Percentiles rank a stretch among this genome's conserved stretches.
Evolutionary conservation across 2,113 vertebrate species (phyloP).

Genomic region (Puma concolor): DNA sequence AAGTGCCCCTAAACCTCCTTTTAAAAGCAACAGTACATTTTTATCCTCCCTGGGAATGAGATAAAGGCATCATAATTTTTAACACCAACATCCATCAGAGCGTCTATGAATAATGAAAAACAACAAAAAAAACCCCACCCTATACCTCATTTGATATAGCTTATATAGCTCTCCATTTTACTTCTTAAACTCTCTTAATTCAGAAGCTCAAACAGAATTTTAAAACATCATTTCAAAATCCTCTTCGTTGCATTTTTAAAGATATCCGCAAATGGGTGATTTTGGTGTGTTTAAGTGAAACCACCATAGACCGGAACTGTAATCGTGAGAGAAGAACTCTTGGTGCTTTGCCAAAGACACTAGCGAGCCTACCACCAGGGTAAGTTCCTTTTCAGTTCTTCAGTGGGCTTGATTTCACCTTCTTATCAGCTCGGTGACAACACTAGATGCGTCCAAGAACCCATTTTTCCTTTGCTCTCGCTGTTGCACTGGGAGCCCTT

Average conservation of each 20-base stretch:
- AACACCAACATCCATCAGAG: background rate
- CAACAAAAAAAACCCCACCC: background rate
- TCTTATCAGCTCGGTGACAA: background rate
- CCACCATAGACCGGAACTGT: rapidly evolving
- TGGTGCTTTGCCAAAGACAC: background rate
- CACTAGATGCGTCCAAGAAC: background rate
- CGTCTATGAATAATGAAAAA: background rate
- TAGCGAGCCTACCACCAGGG: background rate
- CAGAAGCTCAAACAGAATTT: background rate
- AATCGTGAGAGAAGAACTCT: background rate
- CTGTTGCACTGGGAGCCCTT: background rate
- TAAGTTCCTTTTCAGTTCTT: background rate
- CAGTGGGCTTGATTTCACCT: background rate
- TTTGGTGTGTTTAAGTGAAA: background rate
- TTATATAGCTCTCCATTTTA: background rate
- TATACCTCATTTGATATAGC: background rate
- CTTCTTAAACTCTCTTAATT: background rate
- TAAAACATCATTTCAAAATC: background rate
- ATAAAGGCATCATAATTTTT: background rate
- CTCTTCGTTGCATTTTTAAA: background rate
- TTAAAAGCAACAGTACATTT: constrained; percentile 74
- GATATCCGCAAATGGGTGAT: background rate
- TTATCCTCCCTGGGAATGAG: constrained; percentile 60
- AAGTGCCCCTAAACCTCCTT: constrained; percentile 53
- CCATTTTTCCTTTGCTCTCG: background rate